Percentiles rank a stretch among this genome's conserved stretches.
phyloP scores from a whole-genome alignment of 2,113 vertebrate genomes.

The Junco hyemalis region DNA sequence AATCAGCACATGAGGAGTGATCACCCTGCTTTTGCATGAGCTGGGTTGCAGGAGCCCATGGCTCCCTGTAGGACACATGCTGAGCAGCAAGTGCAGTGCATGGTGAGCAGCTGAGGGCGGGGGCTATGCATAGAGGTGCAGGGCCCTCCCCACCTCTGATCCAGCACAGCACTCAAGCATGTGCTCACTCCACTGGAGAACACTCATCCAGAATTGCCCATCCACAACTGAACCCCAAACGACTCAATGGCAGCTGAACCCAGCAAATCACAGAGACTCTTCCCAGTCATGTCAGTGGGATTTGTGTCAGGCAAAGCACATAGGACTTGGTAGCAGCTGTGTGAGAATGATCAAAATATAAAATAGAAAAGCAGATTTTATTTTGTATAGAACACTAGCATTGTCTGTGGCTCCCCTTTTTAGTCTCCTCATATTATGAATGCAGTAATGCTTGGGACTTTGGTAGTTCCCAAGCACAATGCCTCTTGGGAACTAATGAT shows the following conservation, averaged over 20 bases:
- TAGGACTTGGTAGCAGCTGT: neutral
- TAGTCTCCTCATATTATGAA: neutral
- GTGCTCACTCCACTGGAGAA: neutral
- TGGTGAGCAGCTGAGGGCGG: neutral
- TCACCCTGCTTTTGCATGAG: neutral
- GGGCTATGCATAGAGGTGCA: neutral
- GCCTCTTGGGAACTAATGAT: neutral
- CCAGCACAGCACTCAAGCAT: neutral
- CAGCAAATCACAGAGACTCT: neutral
- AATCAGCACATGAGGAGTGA: neutral
- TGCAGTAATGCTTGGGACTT: neutral
- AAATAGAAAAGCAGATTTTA: neutral
- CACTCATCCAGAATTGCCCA: neutral
- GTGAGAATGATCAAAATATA: neutral
- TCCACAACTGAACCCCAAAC: neutral
- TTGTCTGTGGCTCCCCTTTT: neutral
- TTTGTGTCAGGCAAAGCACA: neutral
- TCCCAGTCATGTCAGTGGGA: neutral
- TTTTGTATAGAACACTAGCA: neutral
- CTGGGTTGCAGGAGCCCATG: neutral
- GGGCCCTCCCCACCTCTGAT: neutral
- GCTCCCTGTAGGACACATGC: neutral
- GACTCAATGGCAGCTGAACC: neutral
- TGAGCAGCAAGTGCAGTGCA: neutral
- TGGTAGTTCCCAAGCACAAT: neutral